Conservation (phyloP, 2,888 invertebrate genomes). For the Abrostola triplasia region DNA sequence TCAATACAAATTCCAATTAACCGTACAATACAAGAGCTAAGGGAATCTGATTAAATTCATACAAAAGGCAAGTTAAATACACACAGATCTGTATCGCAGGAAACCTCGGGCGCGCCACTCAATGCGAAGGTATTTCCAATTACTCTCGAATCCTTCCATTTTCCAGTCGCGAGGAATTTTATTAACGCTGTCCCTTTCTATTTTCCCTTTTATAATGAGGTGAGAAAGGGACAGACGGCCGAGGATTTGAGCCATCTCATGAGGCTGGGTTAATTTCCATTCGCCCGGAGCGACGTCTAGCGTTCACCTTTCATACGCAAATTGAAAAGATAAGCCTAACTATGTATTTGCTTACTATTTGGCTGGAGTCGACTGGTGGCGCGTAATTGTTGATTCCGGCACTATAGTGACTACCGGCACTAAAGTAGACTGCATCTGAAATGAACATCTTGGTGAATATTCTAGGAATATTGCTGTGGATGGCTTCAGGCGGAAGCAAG, state of each 20-base stretch:
- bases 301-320: slow-evolving; percentile 78
- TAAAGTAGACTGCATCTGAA: neutral
- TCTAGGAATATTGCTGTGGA: neutral
- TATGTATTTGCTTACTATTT: slow-evolving; percentile 64
- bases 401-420: neutral
- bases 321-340: slow-evolving; percentile 78
- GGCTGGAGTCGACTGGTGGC: slow-evolving; percentile 40
- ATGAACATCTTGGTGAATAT: slow-evolving; percentile 2
- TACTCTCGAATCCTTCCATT: slow-evolving; percentile 87
- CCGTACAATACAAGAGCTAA: slow-evolving; percentile 64
- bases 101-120: slow-evolving; percentile 79
- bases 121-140: slow-evolving; percentile 88
- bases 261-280: slow-evolving; percentile 83
- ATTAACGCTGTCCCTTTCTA: slow-evolving; percentile 75
- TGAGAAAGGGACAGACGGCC: slow-evolving; percentile 63
- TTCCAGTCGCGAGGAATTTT: slow-evolving; percentile 81
- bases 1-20: slow-evolving; percentile 79
- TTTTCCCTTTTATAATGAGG: slow-evolving; percentile 54
- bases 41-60: slow-evolving; percentile 81
- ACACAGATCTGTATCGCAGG: slow-evolving; percentile 73
- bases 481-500: no score
- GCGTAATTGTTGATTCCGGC: slow-evolving; percentile 44
- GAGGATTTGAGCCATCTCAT: slow-evolving; percentile 77
- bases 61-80: slow-evolving; percentile 82
- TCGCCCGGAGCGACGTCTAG: slow-evolving; percentile 78